Percentiles rank a stretch among this genome's conserved stretches.
These are phyloP conservation scores for Prosapia bicincta DNA, from an alignment of 2,888 invertebrate species.

Conservation along the genomic window DNA sequence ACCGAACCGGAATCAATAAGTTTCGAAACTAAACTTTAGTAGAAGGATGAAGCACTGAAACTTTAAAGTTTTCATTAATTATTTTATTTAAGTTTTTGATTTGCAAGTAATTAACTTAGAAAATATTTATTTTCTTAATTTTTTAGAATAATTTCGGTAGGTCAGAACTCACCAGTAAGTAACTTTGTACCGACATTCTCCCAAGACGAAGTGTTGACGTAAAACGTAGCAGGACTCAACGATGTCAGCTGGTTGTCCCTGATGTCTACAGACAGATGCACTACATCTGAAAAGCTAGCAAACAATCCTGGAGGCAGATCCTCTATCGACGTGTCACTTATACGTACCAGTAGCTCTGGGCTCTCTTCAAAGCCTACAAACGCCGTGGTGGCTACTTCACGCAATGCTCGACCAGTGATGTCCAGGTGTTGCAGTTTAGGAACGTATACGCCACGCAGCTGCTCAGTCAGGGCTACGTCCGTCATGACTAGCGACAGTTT, in stretches of 20 bases:
- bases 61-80: too few relatives aligned
- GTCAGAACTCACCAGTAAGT: constrained; percentile 72
- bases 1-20: too few relatives aligned
- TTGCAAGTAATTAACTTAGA: too few relatives aligned
- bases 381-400: constrained; percentile 70
- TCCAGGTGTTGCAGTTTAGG: constrained; percentile 68
- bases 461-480: constrained; percentile 19
- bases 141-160: too few relatives aligned
- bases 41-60: too few relatives aligned
- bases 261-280: constrained; percentile 77
- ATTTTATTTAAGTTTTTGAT: too few relatives aligned
- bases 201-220: constrained; percentile 83
- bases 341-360: constrained; percentile 46
- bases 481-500: constrained; percentile 43
- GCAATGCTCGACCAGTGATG: constrained; percentile 71
- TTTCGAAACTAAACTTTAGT: too few relatives aligned
- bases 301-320: constrained; percentile 78
- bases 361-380: constrained; percentile 66
- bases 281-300: constrained; percentile 66
- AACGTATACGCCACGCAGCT: constrained; percentile 6
- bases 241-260: constrained; percentile 75
- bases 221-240: constrained; percentile 79
- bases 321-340: constrained; percentile 71
- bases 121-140: too few relatives aligned
- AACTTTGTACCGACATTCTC: constrained; percentile 85